Evolutionary conservation across 2,113 vertebrate species (phyloP).

Genomic region (Phycodurus eques): DNA sequence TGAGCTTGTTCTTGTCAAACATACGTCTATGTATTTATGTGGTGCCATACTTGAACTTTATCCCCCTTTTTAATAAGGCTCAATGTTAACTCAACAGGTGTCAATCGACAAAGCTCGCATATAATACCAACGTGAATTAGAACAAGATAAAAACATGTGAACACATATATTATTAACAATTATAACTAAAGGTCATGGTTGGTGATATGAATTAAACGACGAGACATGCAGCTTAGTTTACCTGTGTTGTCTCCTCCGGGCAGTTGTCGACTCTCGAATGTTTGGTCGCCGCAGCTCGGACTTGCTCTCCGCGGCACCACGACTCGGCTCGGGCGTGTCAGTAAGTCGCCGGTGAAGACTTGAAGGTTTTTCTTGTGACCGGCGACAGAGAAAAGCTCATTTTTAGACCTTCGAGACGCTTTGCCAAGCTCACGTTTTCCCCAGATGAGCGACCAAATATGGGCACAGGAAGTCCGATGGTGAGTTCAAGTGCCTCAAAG

Average conservation of each 20-base stretch:
- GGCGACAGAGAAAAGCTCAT: constrained; percentile 61
- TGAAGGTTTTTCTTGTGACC: constrained; percentile 53
- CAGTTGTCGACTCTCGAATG: constrained; percentile 55
- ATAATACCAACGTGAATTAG: background rate
- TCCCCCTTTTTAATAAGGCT: background rate
- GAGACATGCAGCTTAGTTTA: constrained; percentile 42
- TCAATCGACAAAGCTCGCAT: constrained; percentile 4
- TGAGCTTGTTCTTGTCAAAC: background rate
- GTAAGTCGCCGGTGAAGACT: constrained; percentile 53
- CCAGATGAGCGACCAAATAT: constrained; percentile 68
- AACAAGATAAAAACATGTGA: background rate
- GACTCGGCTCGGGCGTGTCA: constrained; percentile 5
- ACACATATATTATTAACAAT: fast-evolving
- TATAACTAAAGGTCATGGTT: background rate
- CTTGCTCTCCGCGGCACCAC: constrained; percentile 36
- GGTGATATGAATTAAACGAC: background rate
- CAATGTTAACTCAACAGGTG: constrained; percentile 59
- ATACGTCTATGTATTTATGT: background rate
- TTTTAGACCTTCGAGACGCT: constrained; percentile 54
- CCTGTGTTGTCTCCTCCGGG: constrained; percentile 63
- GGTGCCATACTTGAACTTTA: constrained; percentile 34
- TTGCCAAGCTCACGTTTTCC: constrained; percentile 49
- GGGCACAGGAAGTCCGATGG: constrained; percentile 69
- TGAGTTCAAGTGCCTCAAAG: constrained; percentile 36
- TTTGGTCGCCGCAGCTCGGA: constrained; percentile 53